These are phyloP conservation scores for Cyprinodon variegatus DNA, from an alignment of 2,113 vertebrate genomes.

Conservation along the genomic window DNA sequence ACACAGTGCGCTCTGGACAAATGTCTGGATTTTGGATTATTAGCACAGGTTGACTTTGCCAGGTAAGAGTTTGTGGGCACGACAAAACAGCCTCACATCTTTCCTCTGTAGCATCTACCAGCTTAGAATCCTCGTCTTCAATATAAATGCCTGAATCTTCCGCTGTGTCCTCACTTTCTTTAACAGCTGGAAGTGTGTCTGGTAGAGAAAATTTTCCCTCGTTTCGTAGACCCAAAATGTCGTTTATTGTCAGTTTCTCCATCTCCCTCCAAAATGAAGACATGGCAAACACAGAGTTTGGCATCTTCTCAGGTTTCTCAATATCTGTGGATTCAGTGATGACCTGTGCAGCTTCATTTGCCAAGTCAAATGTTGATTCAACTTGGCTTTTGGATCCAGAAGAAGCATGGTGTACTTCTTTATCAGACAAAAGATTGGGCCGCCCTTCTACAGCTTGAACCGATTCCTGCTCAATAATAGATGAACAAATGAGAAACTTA, in stretches of 20 bases:
- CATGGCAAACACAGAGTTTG: conserved; percentile 71
- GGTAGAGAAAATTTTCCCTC: conserved; percentile 27
- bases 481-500: conserved; percentile 18
- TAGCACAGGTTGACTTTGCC: conserved; percentile 57
- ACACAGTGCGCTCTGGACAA: conserved; percentile 31
- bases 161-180: conserved; percentile 42
- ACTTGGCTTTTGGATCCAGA: conserved; percentile 11
- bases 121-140: conserved; percentile 49
- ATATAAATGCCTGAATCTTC: conserved; percentile 63
- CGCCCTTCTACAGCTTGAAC: not conserved
- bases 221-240: conserved; percentile 74
- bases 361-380: conserved; percentile 7
- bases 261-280: conserved; percentile 83
- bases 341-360: not conserved
- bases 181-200: conserved; percentile 43
- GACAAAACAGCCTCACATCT: conserved; percentile 3
- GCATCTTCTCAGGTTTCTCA: conserved; percentile 5
- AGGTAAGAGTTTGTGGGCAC: conserved; percentile 23
- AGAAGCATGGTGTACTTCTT: not conserved
- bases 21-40: conserved; percentile 5
- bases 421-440: not conserved
- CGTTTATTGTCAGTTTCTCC: conserved; percentile 83
- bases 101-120: conserved; percentile 23
- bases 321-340: conserved; percentile 16
- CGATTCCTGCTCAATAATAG: conserved; percentile 13